Conservation (phyloP, 2,797 vertebrate genomes). For the Scyliorhinus canicula region DNA sequence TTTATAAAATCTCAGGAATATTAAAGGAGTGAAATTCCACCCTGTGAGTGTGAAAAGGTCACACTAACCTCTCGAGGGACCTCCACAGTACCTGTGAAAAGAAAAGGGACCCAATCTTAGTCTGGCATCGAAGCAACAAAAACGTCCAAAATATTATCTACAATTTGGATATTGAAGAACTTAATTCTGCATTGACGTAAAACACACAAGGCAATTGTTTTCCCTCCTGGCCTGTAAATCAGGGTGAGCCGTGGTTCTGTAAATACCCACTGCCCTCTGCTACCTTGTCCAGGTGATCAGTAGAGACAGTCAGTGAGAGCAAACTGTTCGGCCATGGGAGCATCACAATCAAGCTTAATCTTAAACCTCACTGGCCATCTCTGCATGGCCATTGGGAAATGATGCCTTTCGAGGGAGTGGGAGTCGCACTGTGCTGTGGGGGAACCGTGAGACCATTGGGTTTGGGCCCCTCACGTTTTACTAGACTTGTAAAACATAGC, state of each 20-base stretch:
- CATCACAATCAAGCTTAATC: neutral
- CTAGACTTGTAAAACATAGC: neutral
- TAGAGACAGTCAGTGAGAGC: neutral
- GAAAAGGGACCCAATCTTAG: neutral
- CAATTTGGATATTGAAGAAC: too few relatives aligned
- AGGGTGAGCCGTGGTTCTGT: too few relatives aligned
- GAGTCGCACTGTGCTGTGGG: neutral
- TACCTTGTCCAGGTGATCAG: neutral
- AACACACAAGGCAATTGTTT: neutral
- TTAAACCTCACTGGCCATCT: neutral
- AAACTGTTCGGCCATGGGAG: neutral
- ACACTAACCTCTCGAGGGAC: neutral
- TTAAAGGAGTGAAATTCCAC: neutral
- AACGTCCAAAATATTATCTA: neutral
- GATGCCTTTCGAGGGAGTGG: neutral
- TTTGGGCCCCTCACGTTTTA: neutral
- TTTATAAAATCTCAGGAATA: neutral
- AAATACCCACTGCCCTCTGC: neutral
- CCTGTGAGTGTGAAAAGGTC: too few relatives aligned
- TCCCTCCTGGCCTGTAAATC: neutral
- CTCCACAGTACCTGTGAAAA: neutral
- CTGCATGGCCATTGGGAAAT: neutral
- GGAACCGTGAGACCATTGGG: neutral
- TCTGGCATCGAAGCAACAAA: neutral
- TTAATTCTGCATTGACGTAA: neutral